These are phyloP conservation scores for Amiota communis DNA, from an alignment of 2,888 invertebrate genomes.

Conservation along the genomic window DNA sequence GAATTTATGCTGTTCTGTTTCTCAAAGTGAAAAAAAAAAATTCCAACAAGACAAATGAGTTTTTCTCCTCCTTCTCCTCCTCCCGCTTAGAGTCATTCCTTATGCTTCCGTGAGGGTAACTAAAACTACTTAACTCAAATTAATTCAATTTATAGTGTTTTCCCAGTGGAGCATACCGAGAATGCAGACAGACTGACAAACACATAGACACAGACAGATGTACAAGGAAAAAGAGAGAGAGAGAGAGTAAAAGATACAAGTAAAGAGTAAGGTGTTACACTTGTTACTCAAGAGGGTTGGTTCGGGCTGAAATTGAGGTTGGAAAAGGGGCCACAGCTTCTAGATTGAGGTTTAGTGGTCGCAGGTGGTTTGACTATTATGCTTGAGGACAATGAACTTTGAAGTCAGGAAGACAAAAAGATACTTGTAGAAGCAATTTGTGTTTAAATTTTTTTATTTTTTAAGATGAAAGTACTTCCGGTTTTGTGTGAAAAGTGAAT, in stretches of 20 bases:
- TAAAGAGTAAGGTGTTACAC: constrained; percentile 1
- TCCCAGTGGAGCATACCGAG: constrained; percentile 40
- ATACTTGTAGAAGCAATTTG: no score
- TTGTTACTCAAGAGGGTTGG: neutral
- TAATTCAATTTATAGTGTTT: constrained; percentile 44
- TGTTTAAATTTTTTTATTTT: no score
- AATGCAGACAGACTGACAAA: neutral
- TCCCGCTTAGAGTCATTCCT: no score
- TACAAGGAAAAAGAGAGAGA: neutral
- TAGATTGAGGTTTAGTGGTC: neutral
- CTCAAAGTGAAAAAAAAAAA: constrained; percentile 8
- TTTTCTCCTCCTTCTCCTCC: neutral
- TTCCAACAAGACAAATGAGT: constrained; percentile 9
- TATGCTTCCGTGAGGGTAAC: neutral
- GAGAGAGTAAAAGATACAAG: neutral
- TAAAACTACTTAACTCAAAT: constrained; percentile 50
- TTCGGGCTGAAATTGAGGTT: neutral
- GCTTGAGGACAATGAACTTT: constrained; percentile 7
- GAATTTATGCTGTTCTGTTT: neutral
- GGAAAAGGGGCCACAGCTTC: constrained; percentile 37
- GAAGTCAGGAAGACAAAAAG: neutral
- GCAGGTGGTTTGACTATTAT: constrained; percentile 14
- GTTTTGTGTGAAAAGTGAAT: neutral
- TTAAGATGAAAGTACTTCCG: neutral
- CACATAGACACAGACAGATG: neutral